A percentile compares a stretch with the other conserved stretches of the same genome.
These are phyloP conservation scores for Cryptus armator DNA, from an alignment of 2,888 invertebrate species.

Conservation along the genomic window DNA sequence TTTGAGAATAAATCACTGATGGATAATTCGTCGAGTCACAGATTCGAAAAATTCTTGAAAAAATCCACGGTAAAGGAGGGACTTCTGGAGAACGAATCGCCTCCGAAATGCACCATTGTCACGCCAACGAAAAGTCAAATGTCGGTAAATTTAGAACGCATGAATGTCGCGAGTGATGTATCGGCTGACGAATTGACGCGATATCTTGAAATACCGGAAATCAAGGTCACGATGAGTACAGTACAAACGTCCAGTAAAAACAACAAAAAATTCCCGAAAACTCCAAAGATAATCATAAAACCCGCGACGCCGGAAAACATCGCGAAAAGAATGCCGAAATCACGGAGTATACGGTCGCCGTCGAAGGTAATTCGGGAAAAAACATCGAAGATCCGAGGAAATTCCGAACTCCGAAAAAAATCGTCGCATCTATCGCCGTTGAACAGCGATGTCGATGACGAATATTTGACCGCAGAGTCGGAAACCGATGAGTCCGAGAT, in stretches of 20 bases:
- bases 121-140: no score
- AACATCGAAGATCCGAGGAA: neutral
- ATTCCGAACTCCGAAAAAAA: neutral
- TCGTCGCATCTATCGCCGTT: neutral
- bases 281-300: slow-evolving; percentile 4
- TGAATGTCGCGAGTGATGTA: no score
- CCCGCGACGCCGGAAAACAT: neutral
- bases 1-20: neutral
- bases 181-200: no score
- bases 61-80: no score
- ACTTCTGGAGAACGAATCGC: no score
- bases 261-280: neutral
- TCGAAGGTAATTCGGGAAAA: neutral
- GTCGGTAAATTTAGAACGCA: no score
- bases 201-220: no score
- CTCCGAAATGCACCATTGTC: no score
- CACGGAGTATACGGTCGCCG: neutral
- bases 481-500: slow-evolving; percentile 13
- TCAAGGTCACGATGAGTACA: no score
- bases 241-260: no score
- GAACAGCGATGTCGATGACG: neutral
- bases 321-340: neutral
- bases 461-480: slow-evolving; percentile 10
- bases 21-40: no score
- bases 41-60: no score